Base-by-base conservation (phyloP, 2,113 vertebrate species). In the Motacilla alba region DNA sequence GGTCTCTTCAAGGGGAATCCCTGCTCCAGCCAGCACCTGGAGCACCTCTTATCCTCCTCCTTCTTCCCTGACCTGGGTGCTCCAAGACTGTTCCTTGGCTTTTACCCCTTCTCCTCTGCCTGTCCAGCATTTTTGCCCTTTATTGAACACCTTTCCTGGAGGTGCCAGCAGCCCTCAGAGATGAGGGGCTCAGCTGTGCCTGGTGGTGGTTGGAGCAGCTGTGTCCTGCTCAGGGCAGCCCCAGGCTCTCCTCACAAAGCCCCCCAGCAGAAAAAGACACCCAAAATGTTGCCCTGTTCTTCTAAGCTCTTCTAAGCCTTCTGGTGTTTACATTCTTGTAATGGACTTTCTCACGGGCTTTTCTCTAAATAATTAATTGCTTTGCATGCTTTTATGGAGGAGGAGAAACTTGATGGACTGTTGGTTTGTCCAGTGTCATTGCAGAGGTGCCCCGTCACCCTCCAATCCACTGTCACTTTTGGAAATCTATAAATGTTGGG, bases 51-150 rank as follows among this genome's bases (percentile, higher is more conserved):
- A 47, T 30, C 26, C 26, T 53, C n/a, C 30, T 67, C 4, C 18
- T 75, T 19, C 26, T 70, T 13, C 55, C 35, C 35, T 31, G 13
- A n/a, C 7, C 12, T 58, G 4, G 17, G 18, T 78, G 13, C 21
- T 62, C 0, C 33, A 41, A 28, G 4, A 2, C 26, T 62, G 6
- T 16, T 77, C 62, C 10, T 53, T 0, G 0, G 6, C 16, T 55
- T 72, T n/a, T 4, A 2, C 11, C 22, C 5, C 15, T 43, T 27
- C 4, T 70, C 3, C 15, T 35, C 31, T 78, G 31, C 23, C 30
- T 33, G 4, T 13, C 9, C 2, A 3, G 15, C 10, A 14, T 37
- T 77, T 94, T 60, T 64, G 4, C 41, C 58, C 6, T 46, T 55
- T 26, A 2, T 11, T 37, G 19, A 35, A 5, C 17, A 1, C 10